phyloP scores from a whole-genome alignment of 2,797 vertebrate genomes.

The Sebastes alutus region DNA sequence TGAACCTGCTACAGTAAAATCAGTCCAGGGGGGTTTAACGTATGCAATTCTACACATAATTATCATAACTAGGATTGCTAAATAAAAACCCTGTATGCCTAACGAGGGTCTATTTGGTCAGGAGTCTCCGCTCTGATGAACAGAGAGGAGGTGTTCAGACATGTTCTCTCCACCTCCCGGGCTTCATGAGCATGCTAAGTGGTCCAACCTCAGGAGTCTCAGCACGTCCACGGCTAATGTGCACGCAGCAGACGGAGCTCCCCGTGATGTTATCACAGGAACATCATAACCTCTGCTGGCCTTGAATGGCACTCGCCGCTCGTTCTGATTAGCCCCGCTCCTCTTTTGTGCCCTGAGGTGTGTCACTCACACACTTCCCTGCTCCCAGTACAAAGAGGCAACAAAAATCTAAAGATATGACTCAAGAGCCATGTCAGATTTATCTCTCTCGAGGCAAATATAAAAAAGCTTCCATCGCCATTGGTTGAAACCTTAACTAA shows the following conservation, averaged over 20 bases:
- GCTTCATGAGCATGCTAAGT: conserved; percentile 8
- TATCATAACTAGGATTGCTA: background rate
- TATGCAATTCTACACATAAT: background rate
- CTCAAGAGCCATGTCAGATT: background rate
- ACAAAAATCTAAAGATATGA: background rate
- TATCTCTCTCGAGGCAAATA: background rate
- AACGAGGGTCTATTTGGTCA: conserved; percentile 3
- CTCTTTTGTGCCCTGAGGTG: background rate
- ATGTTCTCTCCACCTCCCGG: background rate
- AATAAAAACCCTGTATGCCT: background rate
- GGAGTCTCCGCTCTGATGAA: background rate
- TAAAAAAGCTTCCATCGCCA: background rate
- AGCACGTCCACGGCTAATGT: conserved; percentile 41
- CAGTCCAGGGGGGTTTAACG: too few species aligned
- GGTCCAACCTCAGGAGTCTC: conserved; percentile 29
- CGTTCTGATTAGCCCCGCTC: conserved; percentile 23
- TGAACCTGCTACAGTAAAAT: too few species aligned
- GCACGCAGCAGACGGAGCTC: background rate
- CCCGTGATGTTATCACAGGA: conserved; percentile 44
- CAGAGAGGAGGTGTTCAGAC: background rate
- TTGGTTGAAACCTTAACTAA: background rate
- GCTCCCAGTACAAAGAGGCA: background rate
- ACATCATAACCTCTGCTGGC: conserved; percentile 38
- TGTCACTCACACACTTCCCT: background rate
- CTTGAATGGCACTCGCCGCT: conserved; percentile 10